phyloP scores from a whole-genome alignment of 35 echinoderm and acorn worm species.

The Apostichopus japonicus region DNA sequence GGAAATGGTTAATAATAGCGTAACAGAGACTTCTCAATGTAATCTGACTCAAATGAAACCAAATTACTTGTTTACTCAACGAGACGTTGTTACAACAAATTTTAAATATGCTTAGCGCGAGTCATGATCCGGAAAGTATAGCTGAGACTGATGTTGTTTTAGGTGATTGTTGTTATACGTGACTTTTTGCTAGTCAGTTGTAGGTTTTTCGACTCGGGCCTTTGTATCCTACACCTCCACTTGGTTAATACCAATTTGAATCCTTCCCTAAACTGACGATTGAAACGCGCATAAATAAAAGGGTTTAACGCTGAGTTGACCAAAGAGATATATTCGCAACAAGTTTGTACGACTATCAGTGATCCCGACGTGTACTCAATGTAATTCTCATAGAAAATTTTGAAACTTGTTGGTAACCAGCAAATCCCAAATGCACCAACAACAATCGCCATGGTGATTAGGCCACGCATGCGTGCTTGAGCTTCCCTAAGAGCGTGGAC shows the following conservation, averaged over 20 bases:
- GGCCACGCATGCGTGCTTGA: background rate
- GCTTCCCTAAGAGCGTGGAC: background rate
- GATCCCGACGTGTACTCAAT: background rate
- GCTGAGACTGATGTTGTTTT: too few relatives aligned
- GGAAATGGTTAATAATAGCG: too few relatives aligned
- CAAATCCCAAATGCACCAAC: constrained; percentile 19
- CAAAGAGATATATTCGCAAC: background rate
- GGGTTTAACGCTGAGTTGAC: background rate
- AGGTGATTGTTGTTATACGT: too few relatives aligned
- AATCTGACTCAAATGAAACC: too few relatives aligned
- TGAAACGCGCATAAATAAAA: constrained; percentile 2
- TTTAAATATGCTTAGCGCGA: too few relatives aligned
- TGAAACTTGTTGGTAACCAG: background rate
- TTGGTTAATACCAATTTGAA: background rate
- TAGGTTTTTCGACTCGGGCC: background rate
- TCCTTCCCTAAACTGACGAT: background rate
- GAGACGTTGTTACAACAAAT: too few relatives aligned
- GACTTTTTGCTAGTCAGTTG: background rate
- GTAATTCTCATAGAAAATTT: background rate
- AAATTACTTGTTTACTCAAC: too few relatives aligned
- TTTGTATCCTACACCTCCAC: background rate
- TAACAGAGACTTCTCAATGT: too few relatives aligned
- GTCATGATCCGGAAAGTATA: too few relatives aligned
- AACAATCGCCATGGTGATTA: constrained; percentile 12
- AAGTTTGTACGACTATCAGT: background rate